Percentiles rank a stretch among this genome's conserved stretches.
phyloP scores from a whole-genome alignment of 2,888 invertebrate species.

The Hylaea fasciaria region DNA sequence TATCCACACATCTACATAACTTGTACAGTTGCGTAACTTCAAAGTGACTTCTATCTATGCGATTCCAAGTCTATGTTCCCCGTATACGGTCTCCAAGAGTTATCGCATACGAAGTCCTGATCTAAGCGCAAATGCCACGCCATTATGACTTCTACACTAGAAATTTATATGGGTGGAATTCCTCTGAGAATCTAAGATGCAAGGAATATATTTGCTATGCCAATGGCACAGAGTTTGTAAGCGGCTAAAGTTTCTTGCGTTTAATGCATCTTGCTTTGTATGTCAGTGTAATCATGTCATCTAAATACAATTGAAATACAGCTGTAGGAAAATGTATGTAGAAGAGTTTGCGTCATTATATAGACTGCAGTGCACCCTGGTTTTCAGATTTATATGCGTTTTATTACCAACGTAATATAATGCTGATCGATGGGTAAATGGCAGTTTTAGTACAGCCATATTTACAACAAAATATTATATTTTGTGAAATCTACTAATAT shows the following conservation, averaged over 20 bases:
- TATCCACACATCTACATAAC: too few species aligned
- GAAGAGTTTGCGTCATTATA: too few species aligned
- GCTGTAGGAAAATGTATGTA: neutral
- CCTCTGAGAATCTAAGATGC: neutral
- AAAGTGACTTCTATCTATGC: slow-evolving; percentile 3
- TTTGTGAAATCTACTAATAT: too few species aligned
- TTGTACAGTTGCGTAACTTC: too few species aligned
- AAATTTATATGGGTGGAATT: neutral
- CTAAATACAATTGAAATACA: neutral
- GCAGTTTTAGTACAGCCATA: too few species aligned
- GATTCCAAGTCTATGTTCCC: slow-evolving; percentile 12
- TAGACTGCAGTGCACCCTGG: too few species aligned
- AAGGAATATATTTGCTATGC: slow-evolving; percentile 1
- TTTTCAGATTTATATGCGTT: too few species aligned
- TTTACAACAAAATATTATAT: too few species aligned
- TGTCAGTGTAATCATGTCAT: slow-evolving; percentile 7
- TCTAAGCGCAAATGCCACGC: neutral
- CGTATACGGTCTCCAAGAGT: slow-evolving; percentile 6
- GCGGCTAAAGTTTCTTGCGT: slow-evolving; percentile 5
- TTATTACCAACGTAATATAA: too few species aligned
- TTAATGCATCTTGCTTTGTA: slow-evolving; percentile 12
- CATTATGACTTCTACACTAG: slow-evolving; percentile 7
- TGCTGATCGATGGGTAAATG: too few species aligned
- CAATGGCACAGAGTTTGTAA: slow-evolving; percentile 1
- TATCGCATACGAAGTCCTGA: slow-evolving; percentile 9